Base-by-base conservation (phyloP, 1,140 invertebrate genomes). In the Chymomyza costata region DNA sequence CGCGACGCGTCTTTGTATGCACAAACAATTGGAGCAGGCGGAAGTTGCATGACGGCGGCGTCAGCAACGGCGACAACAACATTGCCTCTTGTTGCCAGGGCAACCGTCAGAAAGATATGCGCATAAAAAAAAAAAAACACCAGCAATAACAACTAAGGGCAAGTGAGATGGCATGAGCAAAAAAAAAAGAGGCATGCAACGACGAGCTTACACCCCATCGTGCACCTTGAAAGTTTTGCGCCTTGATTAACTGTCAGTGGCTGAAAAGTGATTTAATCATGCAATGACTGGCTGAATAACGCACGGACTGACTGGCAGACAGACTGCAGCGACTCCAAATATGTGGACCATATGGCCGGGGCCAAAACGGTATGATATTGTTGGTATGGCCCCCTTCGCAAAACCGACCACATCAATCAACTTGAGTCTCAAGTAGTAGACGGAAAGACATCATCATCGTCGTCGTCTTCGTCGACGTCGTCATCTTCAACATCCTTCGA, bases 231-330 rank as follows among this genome's bases (percentile, higher is more conserved):
- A 80, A 65, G 50, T 66, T 48, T 65, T 54, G 32, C 54, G 64
- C 67, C 73, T 80, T 80, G 67, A 80, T 80, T 80, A 80, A 80
- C 73, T 80, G 73, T 80, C 73, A 80, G 73, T 73, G 64, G 54
- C 67, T 80, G 74, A 73, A 80, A 80, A 80, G 73, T 80, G 73
- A 80, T 80, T 80, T 80, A 80, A 80, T 80, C 73, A 80, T 65
- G 59, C 37, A 41, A 58, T 55, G 54, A 58, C 50, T 46, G n/a
- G 32, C 3, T 10, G 32, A 14, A 10, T 10, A 10, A 3, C 21
- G 13, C 6, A 14, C 32, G 10, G 10, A 6, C 10, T 64, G 62
- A 10, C 32, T 10, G 32, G 45, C n/a, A 38, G 31, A 13, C 44
- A 64, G 45, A 55, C 41, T 51, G 1, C 17, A 7, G 1, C 25